Conservation (phyloP, 2,113 vertebrate genomes). For the Diadophis punctatus region DNA sequence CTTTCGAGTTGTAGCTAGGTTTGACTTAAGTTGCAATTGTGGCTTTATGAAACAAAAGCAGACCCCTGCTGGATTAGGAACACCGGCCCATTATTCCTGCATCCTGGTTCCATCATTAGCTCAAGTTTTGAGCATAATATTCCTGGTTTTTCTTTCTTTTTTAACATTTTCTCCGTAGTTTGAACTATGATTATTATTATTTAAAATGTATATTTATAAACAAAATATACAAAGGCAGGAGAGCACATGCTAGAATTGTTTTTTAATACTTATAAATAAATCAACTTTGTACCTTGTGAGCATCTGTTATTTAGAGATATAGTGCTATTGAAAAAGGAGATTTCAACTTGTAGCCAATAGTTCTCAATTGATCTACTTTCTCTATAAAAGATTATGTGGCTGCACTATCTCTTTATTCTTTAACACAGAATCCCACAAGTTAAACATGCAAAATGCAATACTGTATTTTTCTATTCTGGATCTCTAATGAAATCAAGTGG, state of each 20-base stretch:
- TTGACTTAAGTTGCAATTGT: slow-evolving; percentile 6
- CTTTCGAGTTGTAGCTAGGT: background rate
- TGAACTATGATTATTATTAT: background rate
- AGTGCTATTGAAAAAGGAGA: background rate
- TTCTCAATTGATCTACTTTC: background rate
- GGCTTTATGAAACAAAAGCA: background rate
- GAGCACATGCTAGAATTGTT: background rate
- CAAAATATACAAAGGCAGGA: background rate
- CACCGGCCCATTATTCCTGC: too few species aligned
- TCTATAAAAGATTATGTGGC: background rate
- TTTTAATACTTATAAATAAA: background rate
- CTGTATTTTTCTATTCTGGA: background rate
- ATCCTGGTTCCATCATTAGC: background rate
- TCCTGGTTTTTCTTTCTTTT: background rate
- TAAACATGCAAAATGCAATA: background rate
- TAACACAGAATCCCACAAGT: background rate
- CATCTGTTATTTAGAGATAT: background rate
- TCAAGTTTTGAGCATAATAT: background rate
- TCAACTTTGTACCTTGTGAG: background rate
- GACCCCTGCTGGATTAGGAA: background rate
- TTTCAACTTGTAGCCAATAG: background rate
- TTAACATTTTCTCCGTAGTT: background rate
- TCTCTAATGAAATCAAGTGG: background rate
- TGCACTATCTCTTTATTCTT: background rate
- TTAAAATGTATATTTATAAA: background rate